These are phyloP conservation scores for Acanthosepion pharaonis DNA, from an alignment of 2,888 invertebrate species.

Conservation along the genomic window DNA sequence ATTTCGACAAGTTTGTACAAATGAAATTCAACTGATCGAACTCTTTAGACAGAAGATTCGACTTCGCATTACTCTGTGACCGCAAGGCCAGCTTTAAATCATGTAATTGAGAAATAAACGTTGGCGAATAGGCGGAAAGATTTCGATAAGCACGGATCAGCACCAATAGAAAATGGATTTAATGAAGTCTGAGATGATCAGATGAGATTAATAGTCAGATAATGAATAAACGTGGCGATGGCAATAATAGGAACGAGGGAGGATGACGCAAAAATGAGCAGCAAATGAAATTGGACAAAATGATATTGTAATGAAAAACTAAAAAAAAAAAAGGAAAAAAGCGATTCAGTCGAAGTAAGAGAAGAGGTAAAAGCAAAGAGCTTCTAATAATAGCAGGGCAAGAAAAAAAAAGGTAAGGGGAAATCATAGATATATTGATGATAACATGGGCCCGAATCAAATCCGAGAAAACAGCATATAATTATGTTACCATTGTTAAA, in stretches of 20 bases:
- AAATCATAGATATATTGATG: neutral
- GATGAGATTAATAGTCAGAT: neutral
- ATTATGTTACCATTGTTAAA: neutral
- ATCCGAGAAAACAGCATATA: neutral
- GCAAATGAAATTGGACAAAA: neutral
- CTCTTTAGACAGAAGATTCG: neutral
- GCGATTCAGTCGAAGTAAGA: neutral
- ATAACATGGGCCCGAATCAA: neutral
- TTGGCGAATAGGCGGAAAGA: neutral
- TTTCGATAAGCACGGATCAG: neutral
- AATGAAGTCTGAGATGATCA: neutral
- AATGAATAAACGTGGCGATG: neutral
- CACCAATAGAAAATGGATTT: neutral
- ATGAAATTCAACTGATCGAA: neutral
- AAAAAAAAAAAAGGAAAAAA: neutral
- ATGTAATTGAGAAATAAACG: neutral
- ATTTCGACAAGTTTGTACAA: neutral
- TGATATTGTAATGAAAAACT: neutral
- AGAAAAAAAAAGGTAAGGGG: neutral
- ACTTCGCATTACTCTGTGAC: neutral
- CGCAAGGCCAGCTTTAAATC: neutral
- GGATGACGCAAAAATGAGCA: neutral
- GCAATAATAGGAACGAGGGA: neutral
- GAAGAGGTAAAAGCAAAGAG: neutral
- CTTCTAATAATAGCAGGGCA: neutral